Evolutionary conservation across 1,140 invertebrate species (phyloP).

Genomic region (Drosophila varians): DNA sequence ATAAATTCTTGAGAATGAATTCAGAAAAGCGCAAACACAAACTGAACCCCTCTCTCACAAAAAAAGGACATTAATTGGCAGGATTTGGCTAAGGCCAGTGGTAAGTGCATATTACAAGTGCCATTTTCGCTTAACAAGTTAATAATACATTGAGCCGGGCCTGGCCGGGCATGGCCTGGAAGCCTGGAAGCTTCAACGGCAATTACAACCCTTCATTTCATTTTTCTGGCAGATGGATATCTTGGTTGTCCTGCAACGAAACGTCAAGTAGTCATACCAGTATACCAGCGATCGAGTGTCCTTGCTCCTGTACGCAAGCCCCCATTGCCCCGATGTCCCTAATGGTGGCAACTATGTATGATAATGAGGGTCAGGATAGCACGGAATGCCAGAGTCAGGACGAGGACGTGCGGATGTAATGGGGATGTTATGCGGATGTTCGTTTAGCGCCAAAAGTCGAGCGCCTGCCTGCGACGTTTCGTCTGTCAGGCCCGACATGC

Average conservation of each 20-base stretch:
- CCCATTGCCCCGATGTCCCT: conserved; percentile 43
- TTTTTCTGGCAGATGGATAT: conserved; percentile 65
- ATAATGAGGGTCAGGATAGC: conserved; percentile 73
- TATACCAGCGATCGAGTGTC: conserved; percentile 49
- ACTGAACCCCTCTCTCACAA: conserved; percentile 7
- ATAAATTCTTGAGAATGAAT: conserved; percentile 2
- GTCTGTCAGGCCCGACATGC: conserved; percentile 13
- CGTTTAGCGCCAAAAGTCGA: conserved; percentile 73
- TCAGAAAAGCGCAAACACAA: conserved; percentile 37
- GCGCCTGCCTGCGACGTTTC: conserved; percentile 22
- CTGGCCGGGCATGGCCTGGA: no score
- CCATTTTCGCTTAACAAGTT: conserved; percentile 70
- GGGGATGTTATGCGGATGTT: conserved; percentile 27
- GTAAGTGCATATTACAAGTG: conserved; percentile 50
- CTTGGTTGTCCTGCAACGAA: conserved; percentile 11
- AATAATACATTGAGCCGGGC: conserved; percentile 54
- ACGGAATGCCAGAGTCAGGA: conserved; percentile 53
- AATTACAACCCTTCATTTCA: conserved; percentile 55
- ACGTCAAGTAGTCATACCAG: conserved; percentile 30
- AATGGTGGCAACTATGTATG: conserved; percentile 74
- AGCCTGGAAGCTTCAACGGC: conserved; percentile 60
- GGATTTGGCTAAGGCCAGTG: conserved; percentile 32
- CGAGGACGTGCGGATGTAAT: not conserved
- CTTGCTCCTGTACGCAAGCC: conserved; percentile 51
- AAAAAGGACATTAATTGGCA: conserved; percentile 10